Evolutionary conservation across 2,113 vertebrate species (phyloP).

Genomic region (Corydoras sp.): DNA sequence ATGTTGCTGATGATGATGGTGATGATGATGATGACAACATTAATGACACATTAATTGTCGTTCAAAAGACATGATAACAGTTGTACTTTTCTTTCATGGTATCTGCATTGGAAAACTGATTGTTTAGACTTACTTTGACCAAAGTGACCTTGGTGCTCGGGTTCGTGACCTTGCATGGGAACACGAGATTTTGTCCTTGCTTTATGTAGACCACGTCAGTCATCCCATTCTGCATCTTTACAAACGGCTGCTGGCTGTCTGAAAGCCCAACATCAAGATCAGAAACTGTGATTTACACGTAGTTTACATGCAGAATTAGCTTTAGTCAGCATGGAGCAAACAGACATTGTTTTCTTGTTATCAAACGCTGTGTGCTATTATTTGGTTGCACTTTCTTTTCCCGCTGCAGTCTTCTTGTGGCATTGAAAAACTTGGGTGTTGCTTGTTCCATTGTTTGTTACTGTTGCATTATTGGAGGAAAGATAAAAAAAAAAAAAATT

Average conservation of each 20-base stretch:
- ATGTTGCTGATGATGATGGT: too few relatives aligned
- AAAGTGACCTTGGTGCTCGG: conserved; percentile 76
- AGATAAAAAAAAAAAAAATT: conserved; percentile 57
- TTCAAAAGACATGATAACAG: background rate
- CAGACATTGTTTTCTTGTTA: conserved; percentile 61
- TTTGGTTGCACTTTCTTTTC: conserved; percentile 43
- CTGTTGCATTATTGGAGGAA: conserved; percentile 66
- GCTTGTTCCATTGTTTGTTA: conserved; percentile 62
- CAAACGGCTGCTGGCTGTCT: conserved; percentile 83
- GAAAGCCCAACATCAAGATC: conserved; percentile 66
- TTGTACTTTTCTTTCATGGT: background rate
- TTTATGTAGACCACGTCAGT: conserved; percentile 75
- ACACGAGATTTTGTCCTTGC: conserved; percentile 71
- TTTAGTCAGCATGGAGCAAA: conserved; percentile 58
- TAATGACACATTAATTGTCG: background rate
- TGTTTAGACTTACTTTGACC: conserved; percentile 61
- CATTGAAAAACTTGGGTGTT: conserved; percentile 66
- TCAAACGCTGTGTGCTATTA: conserved; percentile 56
- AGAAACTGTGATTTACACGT: conserved; percentile 49
- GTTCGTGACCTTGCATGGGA: conserved; percentile 87
- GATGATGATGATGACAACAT: background rate
- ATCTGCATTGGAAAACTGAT: too few relatives aligned
- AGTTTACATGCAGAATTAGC: conserved; percentile 40
- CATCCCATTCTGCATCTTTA: conserved; percentile 69
- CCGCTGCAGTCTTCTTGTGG: conserved; percentile 43